A percentile compares a stretch with the other conserved stretches of the same genome.
phyloP scores from a whole-genome alignment of 2,113 vertebrate genomes.

The Muntiacus muntjak region DNA sequence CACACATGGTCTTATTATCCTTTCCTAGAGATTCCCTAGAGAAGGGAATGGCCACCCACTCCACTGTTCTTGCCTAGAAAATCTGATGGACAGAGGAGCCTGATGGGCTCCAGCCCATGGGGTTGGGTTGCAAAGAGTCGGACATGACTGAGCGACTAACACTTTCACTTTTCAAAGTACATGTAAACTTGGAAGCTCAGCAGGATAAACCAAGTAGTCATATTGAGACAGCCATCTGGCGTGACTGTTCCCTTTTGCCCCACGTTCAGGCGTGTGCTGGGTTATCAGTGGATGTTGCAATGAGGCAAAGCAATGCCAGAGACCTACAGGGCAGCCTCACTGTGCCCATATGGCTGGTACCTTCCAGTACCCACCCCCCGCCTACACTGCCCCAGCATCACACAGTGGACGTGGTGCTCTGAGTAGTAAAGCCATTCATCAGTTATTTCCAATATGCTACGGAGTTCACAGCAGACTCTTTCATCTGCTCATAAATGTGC shows the following conservation, averaged over 20 bases:
- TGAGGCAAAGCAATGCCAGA: accelerated
- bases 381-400: neutral
- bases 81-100: neutral
- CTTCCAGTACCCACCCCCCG: neutral
- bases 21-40: neutral
- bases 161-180: neutral
- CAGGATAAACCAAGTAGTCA: neutral
- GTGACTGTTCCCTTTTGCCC: neutral
- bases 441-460: neutral
- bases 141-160: neutral
- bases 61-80: neutral
- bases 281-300: neutral
- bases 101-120: neutral
- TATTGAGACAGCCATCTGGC: neutral
- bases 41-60: neutral
- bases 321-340: neutral
- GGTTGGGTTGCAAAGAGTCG: neutral
- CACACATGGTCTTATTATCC: neutral
- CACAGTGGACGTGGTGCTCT: accelerated
- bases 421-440: too few relatives aligned
- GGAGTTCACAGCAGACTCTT: neutral
- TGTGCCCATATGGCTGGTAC: accelerated
- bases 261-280: accelerated
- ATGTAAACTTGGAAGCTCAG: neutral
- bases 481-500: neutral